Percentiles rank a stretch among this genome's conserved stretches.
These are phyloP conservation scores for Villa cingulata DNA, from an alignment of 2,888 invertebrate species.

Conservation along the genomic window DNA sequence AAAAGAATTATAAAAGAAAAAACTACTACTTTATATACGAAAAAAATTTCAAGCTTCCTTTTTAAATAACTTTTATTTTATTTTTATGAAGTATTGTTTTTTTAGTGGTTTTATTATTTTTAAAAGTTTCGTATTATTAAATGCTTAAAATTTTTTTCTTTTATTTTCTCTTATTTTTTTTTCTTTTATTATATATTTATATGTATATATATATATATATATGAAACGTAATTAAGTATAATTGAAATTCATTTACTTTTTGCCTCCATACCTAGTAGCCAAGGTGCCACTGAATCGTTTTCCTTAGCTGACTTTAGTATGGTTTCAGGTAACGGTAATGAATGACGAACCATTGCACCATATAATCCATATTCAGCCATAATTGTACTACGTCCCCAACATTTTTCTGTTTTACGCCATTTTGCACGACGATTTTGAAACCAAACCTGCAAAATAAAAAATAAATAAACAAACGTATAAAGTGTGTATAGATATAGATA, in stretches of 20 bases:
- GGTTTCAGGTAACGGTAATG: conserved; percentile 94
- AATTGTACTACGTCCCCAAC: conserved; percentile 98
- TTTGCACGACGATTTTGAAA: conserved; percentile 88
- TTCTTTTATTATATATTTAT: no score
- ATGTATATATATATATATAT: no score
- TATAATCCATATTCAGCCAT: conserved; percentile 99
- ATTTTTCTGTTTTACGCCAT: conserved; percentile 99
- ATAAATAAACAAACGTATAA: not conserved
- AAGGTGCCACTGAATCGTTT: conserved; percentile 93
- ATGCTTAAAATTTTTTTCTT: conserved; percentile 6
- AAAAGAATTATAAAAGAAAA: no score
- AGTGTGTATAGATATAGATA: no score
- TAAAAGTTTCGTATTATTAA: no score
- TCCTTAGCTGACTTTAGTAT: conserved; percentile 96
- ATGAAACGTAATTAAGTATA: not conserved
- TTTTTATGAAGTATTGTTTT: no score
- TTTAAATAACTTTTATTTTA: no score
- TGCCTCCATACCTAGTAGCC: conserved; percentile 81
- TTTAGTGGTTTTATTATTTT: no score
- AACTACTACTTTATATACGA: no score
- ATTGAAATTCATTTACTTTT: conserved; percentile 35
- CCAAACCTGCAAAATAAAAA: conserved; percentile 71
- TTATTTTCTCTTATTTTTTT: no score
- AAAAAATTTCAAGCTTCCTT: no score
- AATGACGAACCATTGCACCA: conserved; percentile 99